Evolutionary conservation across 64 coral and sea anemone genomes (phyloP), one percentile per base, ranked within the genome.

Genomic region (Montipora foliosa): DNA sequence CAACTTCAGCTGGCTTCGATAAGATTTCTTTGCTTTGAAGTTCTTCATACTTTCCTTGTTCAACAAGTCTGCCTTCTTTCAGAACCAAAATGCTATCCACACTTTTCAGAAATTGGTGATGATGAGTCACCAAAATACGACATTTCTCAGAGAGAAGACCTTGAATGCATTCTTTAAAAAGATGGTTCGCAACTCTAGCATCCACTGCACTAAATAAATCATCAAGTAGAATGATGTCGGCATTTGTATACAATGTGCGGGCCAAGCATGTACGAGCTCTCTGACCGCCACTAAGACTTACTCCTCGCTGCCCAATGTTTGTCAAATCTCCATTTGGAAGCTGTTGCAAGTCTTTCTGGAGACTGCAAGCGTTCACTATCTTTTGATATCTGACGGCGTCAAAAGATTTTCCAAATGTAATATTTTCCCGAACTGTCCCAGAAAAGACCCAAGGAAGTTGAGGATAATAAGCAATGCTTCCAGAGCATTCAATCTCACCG

Each of bases 251-350:
- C 49, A 82, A 50, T 76, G 94, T 89, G 19, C 94, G 89, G 46
- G 94, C 94, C 66, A 95, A 82, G 67, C 83, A 88, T 8, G 92
- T 71, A 49, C 94, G 77, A 7, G 75, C 62, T 50, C 81, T 81
- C 68, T 95, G 94, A 49, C 87, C 94, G 8, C 59, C 81, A 74
- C 86, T 91, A 12, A 95, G 83, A 7, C 79, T 69, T 19, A 91
- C 79, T 72, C 94, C 94, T 13, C 94, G 49, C 20, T 91, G 52
- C 7, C 94, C 94, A 80, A 95, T 91, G 64, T 81, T 44, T 44
- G 94, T 91, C 75, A 95, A 91, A 70, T 95, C 94, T 44, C 94
- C 94, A 83, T 93, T 93, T 47, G 60, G 51, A 25, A 95, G 74
- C 59, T 87, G 61, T 46, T 57, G 8, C 21, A 95, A 60, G 66